These are phyloP conservation scores for Corapipo altera DNA, from an alignment of 2,113 vertebrate species.

Conservation along the genomic window DNA sequence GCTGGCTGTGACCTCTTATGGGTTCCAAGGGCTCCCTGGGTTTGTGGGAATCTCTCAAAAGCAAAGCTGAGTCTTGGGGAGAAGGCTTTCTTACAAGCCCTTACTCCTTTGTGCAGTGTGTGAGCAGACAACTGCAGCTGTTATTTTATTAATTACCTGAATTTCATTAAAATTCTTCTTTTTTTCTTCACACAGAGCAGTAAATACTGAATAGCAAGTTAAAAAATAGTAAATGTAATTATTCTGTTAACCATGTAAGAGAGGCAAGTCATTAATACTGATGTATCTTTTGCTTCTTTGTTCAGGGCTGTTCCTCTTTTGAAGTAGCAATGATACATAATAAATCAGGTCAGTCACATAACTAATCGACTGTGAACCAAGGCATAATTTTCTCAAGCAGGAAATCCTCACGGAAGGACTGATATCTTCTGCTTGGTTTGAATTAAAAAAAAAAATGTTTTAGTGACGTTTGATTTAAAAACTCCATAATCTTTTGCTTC, in stretches of 20 bases:
- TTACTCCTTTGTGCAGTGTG: background rate
- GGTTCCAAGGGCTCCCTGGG: background rate
- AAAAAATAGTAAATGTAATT: background rate
- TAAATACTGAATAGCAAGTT: background rate
- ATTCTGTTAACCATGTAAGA: background rate
- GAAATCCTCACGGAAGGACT: background rate
- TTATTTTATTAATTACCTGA: background rate
- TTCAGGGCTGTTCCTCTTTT: constrained; percentile 14
- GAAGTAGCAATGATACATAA: constrained; percentile 28
- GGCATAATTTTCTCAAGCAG: constrained; percentile 7
- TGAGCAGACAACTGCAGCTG: background rate
- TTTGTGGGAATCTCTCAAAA: background rate
- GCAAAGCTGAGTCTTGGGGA: background rate
- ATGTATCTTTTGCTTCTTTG: background rate
- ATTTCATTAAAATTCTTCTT: background rate
- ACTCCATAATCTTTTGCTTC: background rate
- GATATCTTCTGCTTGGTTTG: background rate
- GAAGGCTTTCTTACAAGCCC: background rate
- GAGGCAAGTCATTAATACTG: background rate
- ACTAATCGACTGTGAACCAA: background rate
- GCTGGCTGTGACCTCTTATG: background rate
- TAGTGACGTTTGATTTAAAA: background rate
- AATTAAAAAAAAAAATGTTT: background rate
- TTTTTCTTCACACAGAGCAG: background rate
- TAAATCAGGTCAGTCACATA: constrained; percentile 44